Conservation (phyloP, 1,140 invertebrate genomes). For the Sesamia nonagrioides region DNA sequence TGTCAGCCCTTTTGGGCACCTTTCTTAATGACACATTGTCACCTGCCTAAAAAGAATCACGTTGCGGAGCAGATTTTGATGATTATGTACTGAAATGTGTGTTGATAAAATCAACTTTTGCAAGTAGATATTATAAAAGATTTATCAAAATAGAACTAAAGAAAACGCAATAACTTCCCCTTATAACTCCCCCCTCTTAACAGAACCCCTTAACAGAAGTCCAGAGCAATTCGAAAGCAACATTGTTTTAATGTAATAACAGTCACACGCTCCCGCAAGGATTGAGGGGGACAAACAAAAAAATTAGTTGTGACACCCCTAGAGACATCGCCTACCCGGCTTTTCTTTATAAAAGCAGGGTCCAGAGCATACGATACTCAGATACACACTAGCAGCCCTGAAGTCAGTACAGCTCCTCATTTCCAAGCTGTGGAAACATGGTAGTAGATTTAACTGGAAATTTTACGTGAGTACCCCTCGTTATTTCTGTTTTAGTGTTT, state of each 20-base stretch:
- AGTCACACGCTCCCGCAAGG: slow-evolving; percentile 65
- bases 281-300: slow-evolving; percentile 64
- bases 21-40: too few relatives aligned
- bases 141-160: not conserved
- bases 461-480: slow-evolving; percentile 46
- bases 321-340: slow-evolving; percentile 54
- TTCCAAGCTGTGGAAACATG: slow-evolving; percentile 31
- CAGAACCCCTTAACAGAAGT: slow-evolving; percentile 66
- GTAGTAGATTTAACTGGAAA: slow-evolving; percentile 29
- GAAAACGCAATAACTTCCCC: not conserved
- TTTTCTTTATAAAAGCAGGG: slow-evolving; percentile 60
- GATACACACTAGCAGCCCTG: slow-evolving; percentile 39
- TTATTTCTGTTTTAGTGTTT: not conserved
- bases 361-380: slow-evolving; percentile 31
- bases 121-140: too few relatives aligned
- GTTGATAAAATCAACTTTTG: too few relatives aligned
- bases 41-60: too few relatives aligned
- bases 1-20: too few relatives aligned
- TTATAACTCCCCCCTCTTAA: slow-evolving; percentile 61
- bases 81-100: too few relatives aligned
- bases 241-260: slow-evolving; percentile 86
- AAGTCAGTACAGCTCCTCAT: slow-evolving; percentile 24
- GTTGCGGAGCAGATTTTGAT: too few relatives aligned
- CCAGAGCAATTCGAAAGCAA: slow-evolving; percentile 70
- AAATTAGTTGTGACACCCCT: slow-evolving; percentile 75